A percentile compares a stretch with the other conserved stretches of the same genome.
Conservation (phyloP, 2,797 vertebrate genomes). For the Meriones psammophilus region DNA sequence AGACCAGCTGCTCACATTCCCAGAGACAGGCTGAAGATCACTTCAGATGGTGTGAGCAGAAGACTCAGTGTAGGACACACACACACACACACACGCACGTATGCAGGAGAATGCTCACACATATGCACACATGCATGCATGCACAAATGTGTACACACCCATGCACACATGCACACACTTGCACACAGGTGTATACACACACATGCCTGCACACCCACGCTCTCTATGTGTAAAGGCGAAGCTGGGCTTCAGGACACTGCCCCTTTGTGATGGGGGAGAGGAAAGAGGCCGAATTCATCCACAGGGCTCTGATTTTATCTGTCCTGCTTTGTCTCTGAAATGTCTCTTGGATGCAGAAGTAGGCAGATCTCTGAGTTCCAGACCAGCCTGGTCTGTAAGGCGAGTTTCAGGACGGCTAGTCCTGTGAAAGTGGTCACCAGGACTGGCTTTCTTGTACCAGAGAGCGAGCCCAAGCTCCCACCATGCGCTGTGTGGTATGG, state of each 20-base stretch:
- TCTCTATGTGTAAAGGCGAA: not conserved
- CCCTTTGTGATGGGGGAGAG: not conserved
- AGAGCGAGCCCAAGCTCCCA: not conserved
- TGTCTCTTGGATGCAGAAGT: not conserved
- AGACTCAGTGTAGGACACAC: not conserved
- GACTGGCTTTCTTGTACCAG: not conserved
- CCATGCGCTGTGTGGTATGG: rapidly evolving
- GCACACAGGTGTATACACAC: not conserved
- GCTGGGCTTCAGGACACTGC: not conserved
- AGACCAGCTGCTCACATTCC: not conserved
- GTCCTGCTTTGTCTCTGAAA: not conserved
- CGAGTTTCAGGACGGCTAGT: not conserved
- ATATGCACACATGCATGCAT: not conserved
- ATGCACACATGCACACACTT: no score
- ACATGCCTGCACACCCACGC: no score
- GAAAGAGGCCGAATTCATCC: not conserved
- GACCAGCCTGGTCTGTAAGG: not conserved
- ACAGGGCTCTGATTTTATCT: not conserved
- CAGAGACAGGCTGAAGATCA: not conserved
- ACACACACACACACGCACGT: no score
- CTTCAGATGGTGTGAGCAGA: not conserved
- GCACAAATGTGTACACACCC: not conserved
- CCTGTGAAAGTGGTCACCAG: not conserved
- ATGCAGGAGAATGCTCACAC: not conserved
- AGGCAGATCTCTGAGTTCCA: not conserved